phyloP scores from a whole-genome alignment of 2,797 vertebrate genomes.

The Sebastes variabilis region DNA sequence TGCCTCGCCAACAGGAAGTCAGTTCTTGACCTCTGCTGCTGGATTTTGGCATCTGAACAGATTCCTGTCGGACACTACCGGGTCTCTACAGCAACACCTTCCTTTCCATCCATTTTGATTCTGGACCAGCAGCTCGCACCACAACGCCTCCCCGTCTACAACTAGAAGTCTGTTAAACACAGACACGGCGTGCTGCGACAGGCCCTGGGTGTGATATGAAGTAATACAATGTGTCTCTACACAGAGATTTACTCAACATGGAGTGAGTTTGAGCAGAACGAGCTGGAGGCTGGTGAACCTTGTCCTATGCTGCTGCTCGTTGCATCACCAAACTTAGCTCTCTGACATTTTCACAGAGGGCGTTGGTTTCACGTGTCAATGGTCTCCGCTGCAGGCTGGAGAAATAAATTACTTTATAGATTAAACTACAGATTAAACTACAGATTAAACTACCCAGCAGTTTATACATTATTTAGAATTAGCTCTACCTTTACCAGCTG shows the following conservation, averaged over 20 bases:
- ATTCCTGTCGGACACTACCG: neutral
- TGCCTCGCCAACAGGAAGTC: neutral
- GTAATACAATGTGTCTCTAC: neutral
- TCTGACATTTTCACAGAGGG: slow-evolving; percentile 76
- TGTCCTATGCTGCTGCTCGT: slow-evolving; percentile 41
- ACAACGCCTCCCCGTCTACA: neutral
- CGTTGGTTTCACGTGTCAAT: slow-evolving; percentile 54
- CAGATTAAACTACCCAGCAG: no score
- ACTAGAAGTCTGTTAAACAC: neutral
- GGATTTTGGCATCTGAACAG: neutral
- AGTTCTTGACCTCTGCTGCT: neutral
- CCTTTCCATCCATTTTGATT: neutral
- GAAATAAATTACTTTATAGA: neutral
- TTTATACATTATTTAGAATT: neutral
- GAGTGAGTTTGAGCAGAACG: neutral
- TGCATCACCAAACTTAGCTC: slow-evolving; percentile 40
- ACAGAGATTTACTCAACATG: neutral
- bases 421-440: no score
- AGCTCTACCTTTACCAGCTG: neutral
- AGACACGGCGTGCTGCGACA: neutral
- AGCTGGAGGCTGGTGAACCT: slow-evolving; percentile 33
- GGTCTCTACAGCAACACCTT: slow-evolving; percentile 13
- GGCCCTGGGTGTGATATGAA: slow-evolving; percentile 6
- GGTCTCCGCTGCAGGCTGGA: neutral
- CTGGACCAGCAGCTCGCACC: neutral